These are phyloP conservation scores for Monochamus saltuarius DNA, from an alignment of 1,140 invertebrate genomes.

Conservation along the genomic window DNA sequence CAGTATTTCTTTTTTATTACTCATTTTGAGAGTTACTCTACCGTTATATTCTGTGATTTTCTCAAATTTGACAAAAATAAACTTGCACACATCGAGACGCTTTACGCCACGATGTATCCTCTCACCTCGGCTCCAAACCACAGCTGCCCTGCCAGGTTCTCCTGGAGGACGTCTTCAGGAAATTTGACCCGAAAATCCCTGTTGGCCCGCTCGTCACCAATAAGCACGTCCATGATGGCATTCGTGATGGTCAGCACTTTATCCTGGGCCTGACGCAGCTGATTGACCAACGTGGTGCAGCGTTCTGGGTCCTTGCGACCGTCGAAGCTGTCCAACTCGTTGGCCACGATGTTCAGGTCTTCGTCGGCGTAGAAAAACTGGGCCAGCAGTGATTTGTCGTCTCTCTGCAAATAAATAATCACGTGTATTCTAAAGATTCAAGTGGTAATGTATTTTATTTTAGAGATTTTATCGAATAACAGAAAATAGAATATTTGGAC, in stretches of 20 bases:
- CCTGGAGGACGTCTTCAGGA: constrained; percentile 97
- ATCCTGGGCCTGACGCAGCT: constrained; percentile 87
- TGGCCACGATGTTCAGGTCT: constrained; percentile 89
- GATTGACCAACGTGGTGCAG: constrained; percentile 92
- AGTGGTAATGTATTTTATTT: too few species aligned
- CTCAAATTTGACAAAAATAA: too few species aligned
- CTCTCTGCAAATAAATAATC: constrained; percentile 67
- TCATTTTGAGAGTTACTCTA: too few species aligned
- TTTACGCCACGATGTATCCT: too few species aligned
- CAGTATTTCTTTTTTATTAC: too few species aligned
- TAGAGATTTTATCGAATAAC: too few species aligned
- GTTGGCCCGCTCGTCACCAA: constrained; percentile 84
- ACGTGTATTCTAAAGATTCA: too few species aligned
- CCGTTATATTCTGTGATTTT: too few species aligned
- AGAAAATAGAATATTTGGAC: too few species aligned
- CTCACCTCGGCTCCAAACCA: constrained; percentile 99
- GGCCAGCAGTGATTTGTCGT: constrained; percentile 89
- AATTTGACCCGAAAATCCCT: constrained; percentile 98
- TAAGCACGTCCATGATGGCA: constrained; percentile 93
- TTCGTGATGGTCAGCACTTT: constrained; percentile 89
- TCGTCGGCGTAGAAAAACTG: constrained; percentile 99
- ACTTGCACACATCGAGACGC: too few species aligned
- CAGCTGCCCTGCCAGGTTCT: constrained; percentile 94
- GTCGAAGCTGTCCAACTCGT: constrained; percentile 97
- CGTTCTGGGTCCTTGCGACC: constrained; percentile 95